These are phyloP conservation scores for Apteryx owenii DNA, from an alignment of 2,113 vertebrate species.

Conservation along the genomic window DNA sequence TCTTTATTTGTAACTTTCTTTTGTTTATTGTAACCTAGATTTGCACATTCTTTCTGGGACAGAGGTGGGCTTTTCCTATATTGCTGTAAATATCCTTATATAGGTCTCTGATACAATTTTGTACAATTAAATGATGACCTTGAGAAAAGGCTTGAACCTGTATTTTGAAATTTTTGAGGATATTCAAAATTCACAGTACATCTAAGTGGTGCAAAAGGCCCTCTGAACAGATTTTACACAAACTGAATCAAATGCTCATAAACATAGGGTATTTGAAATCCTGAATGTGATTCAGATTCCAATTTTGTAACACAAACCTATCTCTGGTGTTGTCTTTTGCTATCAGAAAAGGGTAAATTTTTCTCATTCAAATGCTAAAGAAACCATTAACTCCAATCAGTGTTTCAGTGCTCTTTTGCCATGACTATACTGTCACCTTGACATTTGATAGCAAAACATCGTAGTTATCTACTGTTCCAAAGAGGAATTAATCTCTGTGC, in stretches of 20 bases:
- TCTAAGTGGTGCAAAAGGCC: neutral
- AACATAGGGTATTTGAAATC: neutral
- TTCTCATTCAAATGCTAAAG: neutral
- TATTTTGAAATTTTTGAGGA: neutral
- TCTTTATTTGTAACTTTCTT: neutral
- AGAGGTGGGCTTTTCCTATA: neutral
- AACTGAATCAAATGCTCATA: neutral
- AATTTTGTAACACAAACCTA: neutral
- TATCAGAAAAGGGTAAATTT: neutral
- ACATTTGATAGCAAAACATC: neutral
- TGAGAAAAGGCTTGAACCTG: neutral
- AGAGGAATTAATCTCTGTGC: neutral
- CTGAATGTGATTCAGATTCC: neutral
- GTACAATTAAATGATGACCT: neutral
- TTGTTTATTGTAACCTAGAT: neutral
- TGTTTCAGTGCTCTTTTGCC: neutral
- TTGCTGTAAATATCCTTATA: neutral
- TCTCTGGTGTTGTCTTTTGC: neutral
- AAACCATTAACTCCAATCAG: neutral
- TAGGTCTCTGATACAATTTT: neutral
- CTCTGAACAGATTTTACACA: neutral
- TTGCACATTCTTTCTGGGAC: neutral
- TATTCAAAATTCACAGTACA: rapidly evolving
- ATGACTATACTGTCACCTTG: neutral
- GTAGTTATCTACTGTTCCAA: neutral